Conservation (phyloP, 2,797 vertebrate species). For the Eulemur rubriventer region DNA sequence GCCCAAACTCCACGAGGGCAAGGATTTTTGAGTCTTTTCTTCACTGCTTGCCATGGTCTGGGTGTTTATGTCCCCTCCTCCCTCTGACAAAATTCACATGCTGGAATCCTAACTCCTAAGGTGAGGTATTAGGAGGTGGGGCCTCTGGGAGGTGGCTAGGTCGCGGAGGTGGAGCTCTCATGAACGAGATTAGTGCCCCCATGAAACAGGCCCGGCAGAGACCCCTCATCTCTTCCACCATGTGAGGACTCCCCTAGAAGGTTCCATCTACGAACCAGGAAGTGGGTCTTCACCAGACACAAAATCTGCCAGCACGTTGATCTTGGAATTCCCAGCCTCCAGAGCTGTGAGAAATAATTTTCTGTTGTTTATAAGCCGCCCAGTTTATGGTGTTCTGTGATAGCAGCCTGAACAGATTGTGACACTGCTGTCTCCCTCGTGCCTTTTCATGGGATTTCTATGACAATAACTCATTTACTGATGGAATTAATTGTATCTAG, state of each 20-base stretch:
- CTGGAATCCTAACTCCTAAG: not conserved
- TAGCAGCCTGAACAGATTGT: not conserved
- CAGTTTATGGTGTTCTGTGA: not conserved
- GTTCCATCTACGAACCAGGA: not conserved
- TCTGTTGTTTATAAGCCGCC: not conserved
- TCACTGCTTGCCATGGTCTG: not conserved
- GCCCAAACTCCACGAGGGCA: not conserved
- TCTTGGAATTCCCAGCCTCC: not conserved
- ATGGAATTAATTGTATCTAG: not conserved
- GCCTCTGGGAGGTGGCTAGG: not conserved
- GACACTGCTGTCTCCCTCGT: not conserved
- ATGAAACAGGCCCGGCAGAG: not conserved
- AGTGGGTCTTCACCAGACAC: not conserved
- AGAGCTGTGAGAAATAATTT: not conserved
- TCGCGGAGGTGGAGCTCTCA: too few species aligned
- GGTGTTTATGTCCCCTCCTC: not conserved
- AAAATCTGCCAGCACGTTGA: not conserved
- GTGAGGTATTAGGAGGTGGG: not conserved
- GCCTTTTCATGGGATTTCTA: conserved; percentile 68
- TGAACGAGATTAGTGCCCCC: not conserved
- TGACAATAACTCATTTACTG: conserved; percentile 53
- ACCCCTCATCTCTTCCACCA: not conserved
- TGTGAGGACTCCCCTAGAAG: not conserved
- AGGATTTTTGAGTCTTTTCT: not conserved
- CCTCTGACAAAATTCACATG: not conserved